Evolutionary conservation across 2,888 invertebrate genomes (phyloP).

Genomic region (Apotomis capreana): DNA sequence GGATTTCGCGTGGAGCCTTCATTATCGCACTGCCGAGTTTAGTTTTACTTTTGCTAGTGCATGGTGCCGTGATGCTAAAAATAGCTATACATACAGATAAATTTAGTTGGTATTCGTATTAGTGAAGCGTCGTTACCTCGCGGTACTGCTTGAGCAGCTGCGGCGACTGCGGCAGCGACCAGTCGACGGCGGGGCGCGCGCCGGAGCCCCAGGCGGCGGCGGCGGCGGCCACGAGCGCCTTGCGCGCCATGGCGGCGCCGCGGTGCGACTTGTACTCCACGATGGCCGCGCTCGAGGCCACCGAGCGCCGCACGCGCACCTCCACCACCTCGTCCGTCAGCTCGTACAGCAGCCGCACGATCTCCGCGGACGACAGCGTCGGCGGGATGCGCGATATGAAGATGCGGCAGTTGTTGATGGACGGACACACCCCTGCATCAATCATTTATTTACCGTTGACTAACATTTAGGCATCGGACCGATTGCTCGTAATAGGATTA

Average conservation of each 20-base stretch:
- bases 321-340: conserved; percentile 78
- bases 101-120: too few species aligned
- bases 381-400: conserved; percentile 85
- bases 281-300: conserved; percentile 85
- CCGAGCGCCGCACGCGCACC: conserved; percentile 69
- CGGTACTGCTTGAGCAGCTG: conserved; percentile 74
- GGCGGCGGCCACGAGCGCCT: conserved; percentile 81
- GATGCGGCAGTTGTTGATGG: conserved; percentile 90
- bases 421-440: conserved; percentile 85
- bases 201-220: conserved; percentile 77
- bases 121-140: conserved; percentile 57
- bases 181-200: conserved; percentile 75
- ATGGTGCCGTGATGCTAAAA: too few species aligned
- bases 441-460: background rate
- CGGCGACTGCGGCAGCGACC: conserved; percentile 78
- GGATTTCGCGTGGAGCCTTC: too few species aligned
- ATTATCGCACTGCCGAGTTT: too few species aligned
- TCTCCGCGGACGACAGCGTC: conserved; percentile 84
- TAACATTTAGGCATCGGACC: too few species aligned
- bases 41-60: too few species aligned
- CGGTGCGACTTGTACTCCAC: conserved; percentile 89
- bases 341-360: conserved; percentile 81
- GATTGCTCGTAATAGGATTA: too few species aligned
- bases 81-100: too few species aligned
- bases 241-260: conserved; percentile 82